Base-by-base conservation (phyloP, 2,888 invertebrate genomes). In the Scrobipalpa costella region DNA sequence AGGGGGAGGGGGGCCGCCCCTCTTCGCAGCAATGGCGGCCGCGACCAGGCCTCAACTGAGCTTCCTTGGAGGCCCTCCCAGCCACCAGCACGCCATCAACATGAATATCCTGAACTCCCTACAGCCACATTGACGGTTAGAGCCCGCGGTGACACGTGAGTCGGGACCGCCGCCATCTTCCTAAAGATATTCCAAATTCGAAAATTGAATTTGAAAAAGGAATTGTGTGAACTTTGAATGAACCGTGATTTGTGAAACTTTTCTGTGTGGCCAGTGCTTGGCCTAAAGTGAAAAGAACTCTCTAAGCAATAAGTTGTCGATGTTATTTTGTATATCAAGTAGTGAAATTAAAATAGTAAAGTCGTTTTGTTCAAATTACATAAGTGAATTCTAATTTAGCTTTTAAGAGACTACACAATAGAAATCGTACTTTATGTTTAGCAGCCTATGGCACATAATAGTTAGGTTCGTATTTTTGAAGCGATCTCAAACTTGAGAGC, bases 1-100 rank as follows among this genome's bases (percentile, higher is more conserved):
- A 0, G 93, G 93, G 1, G 94, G 94, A 38, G 93, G 93, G 7
- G 93, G 93, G 0, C 93, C 93, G 33, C 94, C 94, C n/a, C 92
- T 95, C 67, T 93, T 94, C 73, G 94, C 95, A 40, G 93, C 93
- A 33, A 93, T 93, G 86, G 92, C 92, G 0, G 94, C 94, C 0
- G 94, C 94, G 68, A 93, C 94, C 2, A 86, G 94, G 71, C 93
- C 93, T 8, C 93, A 93, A 73, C 87, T 93, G 62, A 92, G 93
- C 73, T 92, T 92, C 80, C 90, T 94, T n/a, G 90, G 93, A 11
- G 90, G 92, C 38, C 91, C 91, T 0, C 92, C 92, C n/a, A 83
- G 84, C 63, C 91, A 91, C 64, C 92, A 93, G 63, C 92, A 92
- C 65, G 92, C 93, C 64, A 92, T 92, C 67, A 91, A 91, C 75